phyloP scores from a whole-genome alignment of 2,888 invertebrate species.

The Apoda limacodes region DNA sequence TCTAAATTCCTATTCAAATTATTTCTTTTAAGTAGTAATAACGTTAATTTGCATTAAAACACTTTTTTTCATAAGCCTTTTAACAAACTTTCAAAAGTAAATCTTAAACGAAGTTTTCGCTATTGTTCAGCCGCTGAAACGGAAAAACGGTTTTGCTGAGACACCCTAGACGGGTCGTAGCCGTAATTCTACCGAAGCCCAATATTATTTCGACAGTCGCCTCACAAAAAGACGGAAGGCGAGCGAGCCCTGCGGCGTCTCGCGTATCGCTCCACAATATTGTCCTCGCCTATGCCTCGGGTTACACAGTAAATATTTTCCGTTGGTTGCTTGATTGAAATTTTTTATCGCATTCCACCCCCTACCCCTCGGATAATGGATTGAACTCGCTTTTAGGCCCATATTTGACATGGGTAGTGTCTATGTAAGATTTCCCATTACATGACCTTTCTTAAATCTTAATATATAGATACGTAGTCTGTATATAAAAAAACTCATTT shows the following conservation, averaged over 20 bases:
- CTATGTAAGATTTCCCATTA: too few relatives aligned
- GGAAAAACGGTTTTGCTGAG: constrained; percentile 61
- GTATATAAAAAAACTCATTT: too few relatives aligned
- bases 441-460: too few relatives aligned
- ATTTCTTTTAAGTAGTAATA: too few relatives aligned
- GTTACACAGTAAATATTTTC: constrained; percentile 68
- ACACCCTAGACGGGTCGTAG: constrained; percentile 48
- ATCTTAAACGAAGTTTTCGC: constrained; percentile 50
- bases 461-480: too few relatives aligned
- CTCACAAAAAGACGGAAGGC: constrained; percentile 60
- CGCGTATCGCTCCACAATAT: constrained; percentile 59
- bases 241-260: constrained; percentile 29
- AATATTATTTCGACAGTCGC: constrained; percentile 65
- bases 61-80: too few relatives aligned
- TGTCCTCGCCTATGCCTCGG: constrained; percentile 59
- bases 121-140: constrained; percentile 56
- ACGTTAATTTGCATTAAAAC: too few relatives aligned
- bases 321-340: constrained; percentile 64
- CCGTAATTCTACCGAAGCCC: constrained; percentile 65
- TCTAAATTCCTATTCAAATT: too few relatives aligned
- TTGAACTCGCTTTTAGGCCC: constrained; percentile 35
- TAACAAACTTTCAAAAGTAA: constrained; percentile 29
- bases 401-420: background rate
- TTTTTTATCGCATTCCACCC: constrained; percentile 61
- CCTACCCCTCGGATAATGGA: constrained; percentile 50